Base-by-base conservation (phyloP, 2,888 invertebrate genomes). In the Timema podura region DNA sequence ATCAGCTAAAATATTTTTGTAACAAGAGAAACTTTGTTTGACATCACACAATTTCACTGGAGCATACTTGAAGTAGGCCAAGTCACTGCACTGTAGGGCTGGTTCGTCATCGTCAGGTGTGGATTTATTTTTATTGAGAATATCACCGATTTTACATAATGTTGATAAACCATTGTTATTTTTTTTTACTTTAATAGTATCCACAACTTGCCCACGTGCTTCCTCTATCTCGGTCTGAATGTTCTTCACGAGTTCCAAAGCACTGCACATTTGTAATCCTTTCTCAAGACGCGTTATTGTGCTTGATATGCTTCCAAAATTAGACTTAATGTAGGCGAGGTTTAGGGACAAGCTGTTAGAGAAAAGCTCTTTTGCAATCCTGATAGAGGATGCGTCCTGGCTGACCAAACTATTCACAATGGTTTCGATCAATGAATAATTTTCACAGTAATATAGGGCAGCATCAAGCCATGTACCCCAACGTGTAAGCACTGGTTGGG, bases 401-500 rank as follows among this genome's bases (percentile, higher is more conserved):
- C 65, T 69, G 0, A 48, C 65, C 47, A 57, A n/a, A 11, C 13
- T 13, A 46, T 5, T 46, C 1, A 54, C 9, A 44, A 69, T 65
- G 54, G 54, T 65, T 6, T 69, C 15, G 16, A 75, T 66, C 57
- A 64, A 59, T 5, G n/a, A 48, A 48, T 61, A 73, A 59, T 75
- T 46, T 48, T 71, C 57, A 6, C 51, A 64, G 30, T 77, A 77
- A 70, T 75, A 79, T 7, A 72, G 70, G n/a, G 76, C 76, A 0
- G 78, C 76, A 9, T 76, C 68, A 9, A 79, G 67, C 78, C 78
- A 78, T 11, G 77, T 78, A 48, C 74, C 74, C 78, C 78, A 79
- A 15, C 77, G 70, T 15, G 78, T 78, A 46, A 78, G 47, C 48
- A 78, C 75, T 64, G 78, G 76, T 69, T 77, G 73, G 51, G 77